Conservation (phyloP, 2,113 vertebrate genomes). For the Bothrops jararaca region DNA sequence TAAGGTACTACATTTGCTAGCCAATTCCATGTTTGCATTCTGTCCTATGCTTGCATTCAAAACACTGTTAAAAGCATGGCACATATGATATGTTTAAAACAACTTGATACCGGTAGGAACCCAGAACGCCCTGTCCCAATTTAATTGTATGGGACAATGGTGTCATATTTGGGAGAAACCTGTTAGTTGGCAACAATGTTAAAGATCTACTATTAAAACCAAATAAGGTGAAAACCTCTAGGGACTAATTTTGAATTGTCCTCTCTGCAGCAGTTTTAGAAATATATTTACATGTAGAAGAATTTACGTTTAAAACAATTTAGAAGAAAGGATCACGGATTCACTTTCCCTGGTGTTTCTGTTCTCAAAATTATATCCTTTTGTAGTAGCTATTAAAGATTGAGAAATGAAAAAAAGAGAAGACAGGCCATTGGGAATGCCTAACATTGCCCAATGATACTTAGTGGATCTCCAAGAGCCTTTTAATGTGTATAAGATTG, state of each 20-base stretch:
- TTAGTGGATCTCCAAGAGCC: not conserved
- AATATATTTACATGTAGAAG: not conserved
- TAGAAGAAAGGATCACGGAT: no score
- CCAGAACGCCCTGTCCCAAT: not conserved
- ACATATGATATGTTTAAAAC: not conserved
- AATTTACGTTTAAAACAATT: not conserved
- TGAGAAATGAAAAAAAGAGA: not conserved
- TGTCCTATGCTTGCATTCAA: not conserved
- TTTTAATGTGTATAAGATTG: not conserved
- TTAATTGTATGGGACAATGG: not conserved
- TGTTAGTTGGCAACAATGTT: not conserved
- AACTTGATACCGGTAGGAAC: conserved; percentile 18
- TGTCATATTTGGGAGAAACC: not conserved
- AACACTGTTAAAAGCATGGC: not conserved
- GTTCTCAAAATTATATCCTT: not conserved
- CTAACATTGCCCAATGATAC: not conserved
- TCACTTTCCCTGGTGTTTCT: not conserved
- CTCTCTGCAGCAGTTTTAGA: not conserved
- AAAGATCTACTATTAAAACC: not conserved
- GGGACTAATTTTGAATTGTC: not conserved
- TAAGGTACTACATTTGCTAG: not conserved
- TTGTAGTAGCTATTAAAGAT: not conserved
- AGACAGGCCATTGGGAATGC: no score
- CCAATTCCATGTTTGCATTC: not conserved
- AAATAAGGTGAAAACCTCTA: not conserved